Conservation (phyloP, 2,888 invertebrate species). For the Cistogaster globosa region DNA sequence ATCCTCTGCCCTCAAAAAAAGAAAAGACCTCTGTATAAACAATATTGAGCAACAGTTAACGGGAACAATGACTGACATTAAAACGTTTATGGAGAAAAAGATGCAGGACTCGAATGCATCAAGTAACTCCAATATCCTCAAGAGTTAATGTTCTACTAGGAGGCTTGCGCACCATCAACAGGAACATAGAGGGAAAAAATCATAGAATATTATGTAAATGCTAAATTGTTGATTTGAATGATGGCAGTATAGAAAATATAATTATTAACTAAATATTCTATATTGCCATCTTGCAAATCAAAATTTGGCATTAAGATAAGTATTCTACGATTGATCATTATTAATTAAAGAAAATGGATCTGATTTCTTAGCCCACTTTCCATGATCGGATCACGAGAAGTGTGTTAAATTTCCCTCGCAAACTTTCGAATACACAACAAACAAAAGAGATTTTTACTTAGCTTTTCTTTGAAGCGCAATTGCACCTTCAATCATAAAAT, state of each 20-base stretch:
- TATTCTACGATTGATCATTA: background rate
- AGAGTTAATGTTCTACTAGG: slow-evolving; percentile 5
- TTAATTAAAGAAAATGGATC: no score
- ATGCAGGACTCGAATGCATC: no score
- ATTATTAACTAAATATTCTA: slow-evolving; percentile 14
- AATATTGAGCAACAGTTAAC: slow-evolving; percentile 11
- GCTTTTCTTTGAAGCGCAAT: slow-evolving; percentile 22
- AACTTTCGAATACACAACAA: background rate
- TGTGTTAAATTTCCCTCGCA: no score
- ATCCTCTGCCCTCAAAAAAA: slow-evolving; percentile 29
- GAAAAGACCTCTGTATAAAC: slow-evolving; percentile 2
- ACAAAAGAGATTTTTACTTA: slow-evolving; percentile 8
- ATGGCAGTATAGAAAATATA: slow-evolving; percentile 7
- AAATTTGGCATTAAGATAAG: background rate
- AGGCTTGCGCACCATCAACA: slow-evolving; percentile 7
- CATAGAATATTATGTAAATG: no score
- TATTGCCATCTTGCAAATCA: slow-evolving; percentile 10
- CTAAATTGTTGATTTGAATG: no score
- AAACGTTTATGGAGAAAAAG: background rate
- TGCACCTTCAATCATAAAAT: background rate
- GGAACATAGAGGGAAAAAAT: no score
- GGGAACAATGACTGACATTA: slow-evolving; percentile 6
- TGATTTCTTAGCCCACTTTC: no score
- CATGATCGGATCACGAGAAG: no score
- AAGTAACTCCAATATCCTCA: no score